A percentile compares a stretch with the other conserved stretches of the same genome.
Evolutionary conservation across 2,797 vertebrate genomes (phyloP).

Genomic region (Mastacembelus armatus): DNA sequence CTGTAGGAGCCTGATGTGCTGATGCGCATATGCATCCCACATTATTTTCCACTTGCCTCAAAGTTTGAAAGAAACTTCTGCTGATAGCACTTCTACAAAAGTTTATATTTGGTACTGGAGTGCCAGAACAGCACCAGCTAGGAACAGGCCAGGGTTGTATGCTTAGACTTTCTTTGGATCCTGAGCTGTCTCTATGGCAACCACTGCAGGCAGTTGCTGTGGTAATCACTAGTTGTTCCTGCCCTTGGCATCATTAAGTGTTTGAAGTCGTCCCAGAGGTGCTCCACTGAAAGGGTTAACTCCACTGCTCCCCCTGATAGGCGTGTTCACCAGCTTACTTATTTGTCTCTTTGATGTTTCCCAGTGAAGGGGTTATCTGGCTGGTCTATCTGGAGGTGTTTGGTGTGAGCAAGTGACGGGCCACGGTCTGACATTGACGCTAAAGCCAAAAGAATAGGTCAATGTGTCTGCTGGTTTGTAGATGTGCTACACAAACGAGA

Average conservation of each 20-base stretch:
- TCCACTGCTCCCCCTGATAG: conserved; percentile 54
- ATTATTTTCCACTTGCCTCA: conserved; percentile 71
- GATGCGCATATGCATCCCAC: conserved; percentile 78
- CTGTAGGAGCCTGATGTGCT: conserved; percentile 75
- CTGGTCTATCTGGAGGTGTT: conserved; percentile 69
- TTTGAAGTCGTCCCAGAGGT: conserved; percentile 79
- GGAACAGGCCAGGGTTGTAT: conserved; percentile 55
- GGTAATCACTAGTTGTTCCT: conserved; percentile 72
- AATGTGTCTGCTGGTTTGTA: conserved; percentile 81
- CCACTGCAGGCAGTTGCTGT: conserved; percentile 78
- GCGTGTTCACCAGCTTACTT: conserved; percentile 58
- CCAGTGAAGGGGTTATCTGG: conserved; percentile 68
- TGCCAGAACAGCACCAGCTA: conserved; percentile 44
- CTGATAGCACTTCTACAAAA: conserved; percentile 76
- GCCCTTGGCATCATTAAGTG: conserved; percentile 76
- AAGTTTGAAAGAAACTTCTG: conserved; percentile 75
- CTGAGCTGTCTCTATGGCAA: conserved; percentile 85
- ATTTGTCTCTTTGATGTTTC: conserved; percentile 78
- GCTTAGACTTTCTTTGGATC: conserved; percentile 74
- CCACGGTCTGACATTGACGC: conserved; percentile 80
- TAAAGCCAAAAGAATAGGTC: conserved; percentile 86
- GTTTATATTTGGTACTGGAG: conserved; percentile 60
- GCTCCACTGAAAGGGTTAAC: conserved; percentile 77
- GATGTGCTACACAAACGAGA: conserved; percentile 73
- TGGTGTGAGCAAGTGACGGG: conserved; percentile 52